A percentile compares a stretch with the other conserved stretches of the same genome.
Conservation (phyloP, 2,797 vertebrate genomes). For the Adrianichthys oophorus region DNA sequence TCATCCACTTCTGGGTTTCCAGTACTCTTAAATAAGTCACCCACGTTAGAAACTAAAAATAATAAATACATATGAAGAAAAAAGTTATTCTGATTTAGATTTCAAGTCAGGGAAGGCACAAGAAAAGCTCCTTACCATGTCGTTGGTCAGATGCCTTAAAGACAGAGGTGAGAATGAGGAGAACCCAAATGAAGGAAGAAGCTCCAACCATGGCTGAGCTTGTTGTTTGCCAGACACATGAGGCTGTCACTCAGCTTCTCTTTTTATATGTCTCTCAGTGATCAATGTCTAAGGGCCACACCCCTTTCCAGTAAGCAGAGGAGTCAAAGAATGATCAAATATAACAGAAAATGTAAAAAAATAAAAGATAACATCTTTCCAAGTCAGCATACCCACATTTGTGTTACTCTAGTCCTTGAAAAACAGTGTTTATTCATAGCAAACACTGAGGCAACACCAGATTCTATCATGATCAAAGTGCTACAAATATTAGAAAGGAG, state of each 20-base stretch:
- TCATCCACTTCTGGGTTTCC: accelerated
- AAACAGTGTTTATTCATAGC: not conserved
- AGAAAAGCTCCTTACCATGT: slow-evolving; percentile 20
- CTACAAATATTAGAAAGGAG: no score
- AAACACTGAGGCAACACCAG: not conserved
- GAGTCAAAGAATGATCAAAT: not conserved
- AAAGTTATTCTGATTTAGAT: not conserved
- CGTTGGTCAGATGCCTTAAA: slow-evolving; percentile 17
- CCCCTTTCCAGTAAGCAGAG: not conserved
- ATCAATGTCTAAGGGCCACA: not conserved
- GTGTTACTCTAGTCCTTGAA: no score
- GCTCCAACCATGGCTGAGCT: slow-evolving; percentile 22
- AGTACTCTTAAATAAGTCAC: accelerated
- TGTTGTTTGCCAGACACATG: not conserved
- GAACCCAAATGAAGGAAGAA: slow-evolving; percentile 10
- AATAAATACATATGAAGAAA: not conserved
- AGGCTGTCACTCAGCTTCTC: not conserved
- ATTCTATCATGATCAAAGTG: not conserved
- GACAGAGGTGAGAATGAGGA: slow-evolving; percentile 25
- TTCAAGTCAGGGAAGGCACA: not conserved
- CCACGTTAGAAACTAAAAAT: not conserved
- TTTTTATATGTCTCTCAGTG: slow-evolving; percentile 18
- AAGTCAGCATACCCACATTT: no score
- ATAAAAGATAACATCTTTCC: not conserved
- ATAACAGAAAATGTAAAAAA: not conserved